A percentile compares a stretch with the other conserved stretches of the same genome.
phyloP scores from a whole-genome alignment of 2,888 invertebrate species.

The Chrysomela aeneicollis region DNA sequence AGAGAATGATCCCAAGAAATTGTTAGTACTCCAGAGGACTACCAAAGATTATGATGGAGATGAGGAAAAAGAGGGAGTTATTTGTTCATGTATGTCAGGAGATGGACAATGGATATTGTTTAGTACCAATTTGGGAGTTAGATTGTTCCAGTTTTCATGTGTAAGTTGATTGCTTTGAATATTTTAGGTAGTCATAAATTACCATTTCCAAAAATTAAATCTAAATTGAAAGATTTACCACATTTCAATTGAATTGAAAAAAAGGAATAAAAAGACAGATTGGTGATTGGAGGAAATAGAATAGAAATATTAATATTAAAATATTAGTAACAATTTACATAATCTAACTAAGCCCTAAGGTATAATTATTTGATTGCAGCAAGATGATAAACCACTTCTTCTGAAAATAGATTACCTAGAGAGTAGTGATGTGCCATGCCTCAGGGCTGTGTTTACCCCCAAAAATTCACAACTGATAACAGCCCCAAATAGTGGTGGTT shows the following conservation, averaged over 20 bases:
- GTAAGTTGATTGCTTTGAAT: conserved; percentile 59
- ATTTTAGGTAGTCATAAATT: too few species aligned
- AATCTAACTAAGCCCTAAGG: too few species aligned
- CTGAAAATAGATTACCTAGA: conserved; percentile 54
- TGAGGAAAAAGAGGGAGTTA: conserved; percentile 70
- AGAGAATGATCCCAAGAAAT: conserved; percentile 69
- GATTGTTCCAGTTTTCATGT: conserved; percentile 72
- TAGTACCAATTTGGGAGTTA: conserved; percentile 72
- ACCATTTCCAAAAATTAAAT: too few species aligned
- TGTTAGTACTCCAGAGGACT: conserved; percentile 72
- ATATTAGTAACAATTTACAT: too few species aligned
- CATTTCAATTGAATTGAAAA: too few species aligned
- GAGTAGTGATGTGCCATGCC: conserved; percentile 41
- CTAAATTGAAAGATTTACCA: too few species aligned
- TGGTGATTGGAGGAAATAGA: too few species aligned
- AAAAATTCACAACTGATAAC: conserved; percentile 60
- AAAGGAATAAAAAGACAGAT: too few species aligned
- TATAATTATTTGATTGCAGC: conserved; percentile 39
- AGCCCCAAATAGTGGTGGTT: conserved; percentile 57
- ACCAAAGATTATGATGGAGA: conserved; percentile 49
- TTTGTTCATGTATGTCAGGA: conserved; percentile 74
- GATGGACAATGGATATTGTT: conserved; percentile 78
- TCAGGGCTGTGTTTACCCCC: conserved; percentile 59
- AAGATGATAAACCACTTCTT: conserved; percentile 51
- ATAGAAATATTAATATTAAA: too few species aligned